These are phyloP conservation scores for Siderastrea radians DNA, from an alignment of 92 coral and sea anemone species.

Conservation along the genomic window DNA sequence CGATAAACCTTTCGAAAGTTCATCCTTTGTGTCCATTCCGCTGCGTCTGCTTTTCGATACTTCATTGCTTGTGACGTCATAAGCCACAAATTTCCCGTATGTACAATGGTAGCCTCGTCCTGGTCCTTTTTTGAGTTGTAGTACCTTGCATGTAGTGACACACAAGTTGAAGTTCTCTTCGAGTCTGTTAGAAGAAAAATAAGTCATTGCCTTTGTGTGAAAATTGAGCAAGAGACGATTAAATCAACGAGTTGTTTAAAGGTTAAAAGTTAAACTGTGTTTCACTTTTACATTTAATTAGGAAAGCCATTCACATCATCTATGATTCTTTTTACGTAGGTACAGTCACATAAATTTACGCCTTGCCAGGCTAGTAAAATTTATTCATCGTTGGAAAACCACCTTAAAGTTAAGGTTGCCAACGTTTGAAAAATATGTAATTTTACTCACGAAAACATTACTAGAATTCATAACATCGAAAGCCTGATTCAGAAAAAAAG, in stretches of 20 bases:
- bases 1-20: not conserved
- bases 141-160: slow-evolving; percentile 22
- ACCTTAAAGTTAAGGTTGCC: not conserved
- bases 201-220: too few relatives aligned
- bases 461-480: too few relatives aligned
- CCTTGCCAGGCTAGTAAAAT: too few relatives aligned
- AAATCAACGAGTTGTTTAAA: not conserved
- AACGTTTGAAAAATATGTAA: not conserved
- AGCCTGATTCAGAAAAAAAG: too few relatives aligned
- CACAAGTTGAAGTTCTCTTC: slow-evolving; percentile 19
- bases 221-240: too few relatives aligned
- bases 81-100: slow-evolving; percentile 29
- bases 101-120: slow-evolving; percentile 6
- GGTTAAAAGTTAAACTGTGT: too few relatives aligned
- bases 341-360: not conserved
- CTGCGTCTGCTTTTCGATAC: not conserved
- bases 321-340: not conserved
- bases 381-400: too few relatives aligned
- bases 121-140: not conserved
- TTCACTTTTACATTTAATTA: not conserved
- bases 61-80: slow-evolving; percentile 5
- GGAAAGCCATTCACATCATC: not conserved
- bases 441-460: not conserved
- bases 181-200: not conserved
- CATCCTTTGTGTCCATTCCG: not conserved